Percentiles rank a stretch among this genome's conserved stretches.
phyloP scores from a whole-genome alignment of 2,113 vertebrate species.

The Entosphenus tridentatus region DNA sequence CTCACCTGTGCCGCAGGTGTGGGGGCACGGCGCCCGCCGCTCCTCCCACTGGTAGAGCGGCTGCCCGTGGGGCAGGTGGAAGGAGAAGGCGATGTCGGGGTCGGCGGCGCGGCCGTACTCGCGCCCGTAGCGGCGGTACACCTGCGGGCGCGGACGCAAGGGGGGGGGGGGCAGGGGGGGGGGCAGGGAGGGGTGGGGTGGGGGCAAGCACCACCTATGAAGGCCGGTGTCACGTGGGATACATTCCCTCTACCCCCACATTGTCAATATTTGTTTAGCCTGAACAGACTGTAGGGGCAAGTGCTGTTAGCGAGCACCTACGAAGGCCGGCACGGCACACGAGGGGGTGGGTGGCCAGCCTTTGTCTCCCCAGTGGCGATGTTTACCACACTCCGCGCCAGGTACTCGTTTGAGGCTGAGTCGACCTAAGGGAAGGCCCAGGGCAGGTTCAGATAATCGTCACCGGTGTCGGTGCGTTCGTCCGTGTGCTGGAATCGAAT shows the following conservation, averaged over 20 bases:
- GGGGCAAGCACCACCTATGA: neutral
- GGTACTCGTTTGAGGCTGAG: no score
- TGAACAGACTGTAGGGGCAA: no score
- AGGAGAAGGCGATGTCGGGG: constrained; percentile 57
- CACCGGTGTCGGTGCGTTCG: no score
- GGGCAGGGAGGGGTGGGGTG: neutral
- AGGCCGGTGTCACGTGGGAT: neutral
- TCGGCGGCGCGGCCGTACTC: constrained; percentile 43
- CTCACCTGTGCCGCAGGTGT: constrained; percentile 60
- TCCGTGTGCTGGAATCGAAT: no score
- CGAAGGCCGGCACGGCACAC: no score
- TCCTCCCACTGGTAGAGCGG: constrained; percentile 25
- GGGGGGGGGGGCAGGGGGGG: neutral
- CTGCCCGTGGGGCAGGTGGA: constrained; percentile 24
- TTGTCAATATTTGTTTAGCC: no score
- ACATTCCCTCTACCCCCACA: neutral
- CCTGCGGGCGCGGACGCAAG: constrained; percentile 20
- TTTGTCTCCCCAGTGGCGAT: no score
- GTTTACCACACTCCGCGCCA: no score
- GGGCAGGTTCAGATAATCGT: no score
- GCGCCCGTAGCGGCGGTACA: constrained; percentile 50
- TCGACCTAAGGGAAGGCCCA: no score
- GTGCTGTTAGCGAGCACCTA: no score
- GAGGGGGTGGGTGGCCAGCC: no score
- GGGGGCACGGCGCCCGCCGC: constrained; percentile 32